Conservation (phyloP, 1,140 invertebrate species). For the Whitmania pigra region DNA sequence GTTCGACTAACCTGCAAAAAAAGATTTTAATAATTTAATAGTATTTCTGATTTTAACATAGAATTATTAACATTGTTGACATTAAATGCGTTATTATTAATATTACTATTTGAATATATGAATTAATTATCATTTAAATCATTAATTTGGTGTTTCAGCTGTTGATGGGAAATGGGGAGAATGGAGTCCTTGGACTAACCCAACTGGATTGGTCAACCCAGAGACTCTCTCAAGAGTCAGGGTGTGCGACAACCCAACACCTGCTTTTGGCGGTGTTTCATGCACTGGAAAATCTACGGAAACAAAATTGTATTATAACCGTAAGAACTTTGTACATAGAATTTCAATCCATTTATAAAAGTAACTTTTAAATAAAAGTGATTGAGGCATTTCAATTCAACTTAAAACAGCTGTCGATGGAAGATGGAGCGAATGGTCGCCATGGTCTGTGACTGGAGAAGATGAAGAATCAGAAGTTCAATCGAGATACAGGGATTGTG, state of each 20-base stretch:
- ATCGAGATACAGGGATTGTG: slow-evolving; percentile 48
- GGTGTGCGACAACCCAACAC: slow-evolving; percentile 20
- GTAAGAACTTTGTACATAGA: background rate
- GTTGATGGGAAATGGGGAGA: slow-evolving; percentile 25
- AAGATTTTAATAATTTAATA: too few species aligned
- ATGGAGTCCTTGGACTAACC: slow-evolving; percentile 23
- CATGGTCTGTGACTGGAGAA: slow-evolving; percentile 27
- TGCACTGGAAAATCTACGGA: slow-evolving; percentile 3
- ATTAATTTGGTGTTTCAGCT: background rate
- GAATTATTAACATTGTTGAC: background rate
- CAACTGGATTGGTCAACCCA: slow-evolving; percentile 17
- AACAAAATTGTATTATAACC: background rate
- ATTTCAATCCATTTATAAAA: background rate
- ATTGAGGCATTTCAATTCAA: background rate
- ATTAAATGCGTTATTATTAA: background rate
- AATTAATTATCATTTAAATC: background rate
- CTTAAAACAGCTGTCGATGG: slow-evolving; percentile 25
- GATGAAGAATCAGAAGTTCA: slow-evolving; percentile 28
- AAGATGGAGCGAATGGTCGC: slow-evolving; percentile 28
- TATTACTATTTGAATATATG: background rate
- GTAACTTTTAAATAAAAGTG: background rate
- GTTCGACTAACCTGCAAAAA: too few species aligned
- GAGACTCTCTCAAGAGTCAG: slow-evolving; percentile 27
- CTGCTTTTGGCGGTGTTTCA: slow-evolving; percentile 11
- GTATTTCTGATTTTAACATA: background rate